Base-by-base conservation (phyloP, 2,797 vertebrate species). In the Falco novaeseelandiae region DNA sequence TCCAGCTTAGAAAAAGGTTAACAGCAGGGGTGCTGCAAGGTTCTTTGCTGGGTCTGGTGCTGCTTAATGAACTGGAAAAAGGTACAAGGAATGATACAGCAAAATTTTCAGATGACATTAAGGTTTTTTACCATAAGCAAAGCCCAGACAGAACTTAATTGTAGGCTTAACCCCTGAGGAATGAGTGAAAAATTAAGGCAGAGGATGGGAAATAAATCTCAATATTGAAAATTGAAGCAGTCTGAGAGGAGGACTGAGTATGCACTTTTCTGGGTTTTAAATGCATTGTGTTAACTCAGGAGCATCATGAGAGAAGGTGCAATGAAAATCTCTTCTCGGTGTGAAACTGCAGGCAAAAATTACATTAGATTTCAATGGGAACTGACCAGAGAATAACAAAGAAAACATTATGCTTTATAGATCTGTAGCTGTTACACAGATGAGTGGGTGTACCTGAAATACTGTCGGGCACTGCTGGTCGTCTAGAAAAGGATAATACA, bases 71-170 rank as follows among this genome's bases (percentile, higher is more conserved):
- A 87, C 78, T 94, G 63, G 62, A 48, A 81, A 91, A 82, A 73
- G 48, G 55, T 79, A 67, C 0, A 9, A 96, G 80, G 74, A 87
- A 85, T 96, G 96, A 97, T 93, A 93, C 96, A 97, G 96, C 96
- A 97, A 82, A 96, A 94, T 77, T 93, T 90, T 85, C 79, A 87
- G 58, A 69, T 84, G 66, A 61, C 72, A 72, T 38, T 34, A 91
- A 87, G n/a, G 27, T 81, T 74, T 76, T 85, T 52, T 29, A 48
- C 36, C 51, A 44, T 78, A 32, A 49, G 44, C 5, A 30, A 82
- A 74, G 32, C 71, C 48, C 62, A 80, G 76, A 69, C 22, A 83
- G 38, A 83, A 83, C 44, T 67, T 44, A 76, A 82, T 21, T 0
- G 10, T 59, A 42, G 70, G 46, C 38, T 86, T 93, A 62, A 58